Base-by-base conservation (phyloP, 2,888 invertebrate genomes). In the Poecilus cupreus region DNA sequence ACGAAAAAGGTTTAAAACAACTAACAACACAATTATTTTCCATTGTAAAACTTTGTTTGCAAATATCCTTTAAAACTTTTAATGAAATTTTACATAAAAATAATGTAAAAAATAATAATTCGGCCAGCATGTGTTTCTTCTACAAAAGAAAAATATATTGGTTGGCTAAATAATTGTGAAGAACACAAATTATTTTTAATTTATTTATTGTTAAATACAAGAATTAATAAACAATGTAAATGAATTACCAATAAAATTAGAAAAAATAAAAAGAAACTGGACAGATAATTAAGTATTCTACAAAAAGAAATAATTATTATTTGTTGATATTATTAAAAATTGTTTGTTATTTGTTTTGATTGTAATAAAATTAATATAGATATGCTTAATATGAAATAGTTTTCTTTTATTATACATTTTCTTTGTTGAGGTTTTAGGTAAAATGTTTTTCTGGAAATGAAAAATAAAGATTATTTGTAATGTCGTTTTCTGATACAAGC, bases 121-220 rank as follows among this genome's bases (percentile, higher is more conserved):
- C 22, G 18, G 8, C 10, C 18, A 54, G 22, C 10, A 20, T 54
- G 54, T 54, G 11, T 54, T 18, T 18, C 54, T 18, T 18, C 6
- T 22, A 54, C 22, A 54, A 54, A 54, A 22, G 54, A 18, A 18
- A 18, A 54, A 18, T 10, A 22, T 11, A 22, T 10, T 54, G 16
- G 20, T 54, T 54, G 54, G 54, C 11, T 22, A 54, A 22, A 54
- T 20, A 22, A 54, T 18, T 54, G 54, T 20, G 11, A 54, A 2
- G 54, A 54, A 20, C 54, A 54, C 22, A 54, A 54, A 18, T 54
- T 54, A 54, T 20, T 22, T 54, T 20, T 54, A 54, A 54, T 54
- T 54, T 20, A 54, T 54, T 54, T 54, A 54, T 54, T 54, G 22
- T 18, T 54, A 54, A 18, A 1, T 8, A 54, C 54, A 10, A 54